Conservation (phyloP, 2,888 invertebrate species). For the Drosophila robusta region DNA sequence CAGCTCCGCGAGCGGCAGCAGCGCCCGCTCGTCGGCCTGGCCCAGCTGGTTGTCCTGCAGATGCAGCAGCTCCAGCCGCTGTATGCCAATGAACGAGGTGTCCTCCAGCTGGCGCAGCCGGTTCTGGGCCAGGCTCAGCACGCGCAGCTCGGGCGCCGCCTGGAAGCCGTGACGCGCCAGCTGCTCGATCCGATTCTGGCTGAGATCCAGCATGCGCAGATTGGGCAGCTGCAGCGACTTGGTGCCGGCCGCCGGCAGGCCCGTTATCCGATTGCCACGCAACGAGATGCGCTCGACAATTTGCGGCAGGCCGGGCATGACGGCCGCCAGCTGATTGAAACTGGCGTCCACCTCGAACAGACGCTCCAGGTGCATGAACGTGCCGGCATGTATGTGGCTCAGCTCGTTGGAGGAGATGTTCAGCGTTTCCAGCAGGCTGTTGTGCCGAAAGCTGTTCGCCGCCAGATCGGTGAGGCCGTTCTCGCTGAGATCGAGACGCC, state of each 20-base stretch:
- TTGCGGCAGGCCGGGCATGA: slow-evolving; percentile 91
- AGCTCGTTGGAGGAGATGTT: slow-evolving; percentile 92
- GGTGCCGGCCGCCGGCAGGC: slow-evolving; percentile 88
- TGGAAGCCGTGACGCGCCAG: slow-evolving; percentile 89
- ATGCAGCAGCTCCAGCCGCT: slow-evolving; percentile 90
- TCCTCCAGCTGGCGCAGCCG: slow-evolving; percentile 89
- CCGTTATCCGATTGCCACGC: slow-evolving; percentile 89
- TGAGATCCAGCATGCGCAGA: slow-evolving; percentile 90
- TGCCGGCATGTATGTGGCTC: slow-evolving; percentile 89
- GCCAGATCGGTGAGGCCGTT: slow-evolving; percentile 90
- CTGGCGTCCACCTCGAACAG: slow-evolving; percentile 93
- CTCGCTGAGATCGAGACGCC: slow-evolving; percentile 91
- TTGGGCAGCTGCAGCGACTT: slow-evolving; percentile 90
- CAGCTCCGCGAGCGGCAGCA: slow-evolving; percentile 88
- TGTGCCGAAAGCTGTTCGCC: slow-evolving; percentile 90
- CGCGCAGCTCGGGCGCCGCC: slow-evolving; percentile 88
- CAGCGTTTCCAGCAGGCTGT: slow-evolving; percentile 90
- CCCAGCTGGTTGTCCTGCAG: slow-evolving; percentile 90
- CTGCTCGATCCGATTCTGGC: slow-evolving; percentile 90
- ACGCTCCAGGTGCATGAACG: slow-evolving; percentile 90
- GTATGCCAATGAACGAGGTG: slow-evolving; percentile 89
- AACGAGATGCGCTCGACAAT: slow-evolving; percentile 91
- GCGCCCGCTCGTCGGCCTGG: slow-evolving; percentile 88
- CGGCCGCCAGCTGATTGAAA: slow-evolving; percentile 89
- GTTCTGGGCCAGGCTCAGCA: slow-evolving; percentile 91